Base-by-base conservation (phyloP, 2,113 vertebrate species). In the Epinephelus lanceolatus region DNA sequence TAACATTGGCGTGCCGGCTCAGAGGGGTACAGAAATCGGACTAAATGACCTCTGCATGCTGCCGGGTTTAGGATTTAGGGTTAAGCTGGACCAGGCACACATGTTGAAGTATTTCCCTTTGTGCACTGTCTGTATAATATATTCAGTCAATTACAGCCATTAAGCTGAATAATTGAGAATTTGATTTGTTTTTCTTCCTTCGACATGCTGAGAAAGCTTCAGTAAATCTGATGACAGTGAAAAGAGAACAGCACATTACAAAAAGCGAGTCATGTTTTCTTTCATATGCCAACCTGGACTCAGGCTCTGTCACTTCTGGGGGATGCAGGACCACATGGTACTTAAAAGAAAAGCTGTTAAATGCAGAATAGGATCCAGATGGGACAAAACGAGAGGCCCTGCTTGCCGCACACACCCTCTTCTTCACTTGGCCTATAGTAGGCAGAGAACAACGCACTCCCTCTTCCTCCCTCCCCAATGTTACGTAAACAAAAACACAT, bases 361-460 rank as follows among this genome's bases (percentile, higher is more conserved):
- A 30, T 4, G 56, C 6, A 45, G 30, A 94, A 94, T 92, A 21
- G 63, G 80, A 90, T 86, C 91, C 89, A 95, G 91, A 94, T 94
- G 94, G 83, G 33, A 66, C 75, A 51, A 75, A 76, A 52, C 1
- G 2, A 49, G 62, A 71, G 80, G 51, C 52, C 40, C 76, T 33
- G 42, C 40, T 45, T 2, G 33, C 6, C 11, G 59, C 74, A 47
- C 21, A 80, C 66, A 52, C 71, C 90, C 89, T 40, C 89, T 91
- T 82, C 83, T 84, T 81, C 11, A 68, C 18, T 66, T 27, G 45
- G 86, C 93, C 93, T 91, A 94, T 94, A 56, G 89, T 51, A 80
- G 73, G 63, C 63, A 51, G 85, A 86, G 87, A 78, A 65, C 53
- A 40, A 57, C 60, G 42, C 17, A 81, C 90, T 84, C 89, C 92